A percentile compares a stretch with the other conserved stretches of the same genome.
These are phyloP conservation scores for Seladonia tumulorum DNA, from an alignment of 2,888 invertebrate species.

Conservation along the genomic window DNA sequence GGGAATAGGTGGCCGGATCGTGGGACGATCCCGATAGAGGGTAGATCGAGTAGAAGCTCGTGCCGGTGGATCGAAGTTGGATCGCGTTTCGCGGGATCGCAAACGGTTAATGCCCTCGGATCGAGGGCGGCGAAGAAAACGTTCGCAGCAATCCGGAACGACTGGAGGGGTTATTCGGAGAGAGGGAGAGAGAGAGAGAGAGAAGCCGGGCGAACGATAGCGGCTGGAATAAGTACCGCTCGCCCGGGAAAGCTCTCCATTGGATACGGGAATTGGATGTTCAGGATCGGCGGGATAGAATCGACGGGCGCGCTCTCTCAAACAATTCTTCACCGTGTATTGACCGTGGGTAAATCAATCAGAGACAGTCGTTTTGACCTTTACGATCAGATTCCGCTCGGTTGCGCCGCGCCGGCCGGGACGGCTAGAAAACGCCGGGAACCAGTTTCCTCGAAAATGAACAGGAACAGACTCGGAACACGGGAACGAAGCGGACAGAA, in stretches of 20 bases:
- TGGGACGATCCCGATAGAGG: not conserved
- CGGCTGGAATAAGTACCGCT: constrained; percentile 70
- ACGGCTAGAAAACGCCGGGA: not conserved
- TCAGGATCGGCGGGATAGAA: constrained; percentile 55
- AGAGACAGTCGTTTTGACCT: constrained; percentile 74
- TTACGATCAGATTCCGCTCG: constrained; percentile 69
- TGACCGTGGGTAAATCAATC: constrained; percentile 75
- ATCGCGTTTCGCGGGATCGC: constrained; percentile 67
- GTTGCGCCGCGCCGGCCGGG: constrained; percentile 36
- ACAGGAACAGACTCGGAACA: not conserved
- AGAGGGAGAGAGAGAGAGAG: too few relatives aligned
- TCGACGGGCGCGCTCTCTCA: constrained; percentile 60
- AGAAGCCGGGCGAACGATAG: constrained; percentile 67
- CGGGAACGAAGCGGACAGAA: not conserved
- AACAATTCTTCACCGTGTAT: constrained; percentile 74
- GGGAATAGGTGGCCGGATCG: constrained; percentile 35
- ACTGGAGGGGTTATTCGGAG: constrained; percentile 61
- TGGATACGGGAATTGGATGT: constrained; percentile 73
- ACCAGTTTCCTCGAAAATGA: constrained; percentile 3
- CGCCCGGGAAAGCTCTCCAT: constrained; percentile 61
- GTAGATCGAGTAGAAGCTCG: not conserved
- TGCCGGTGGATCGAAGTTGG: constrained; percentile 39
- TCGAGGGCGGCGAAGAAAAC: constrained; percentile 54
- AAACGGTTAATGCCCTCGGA: constrained; percentile 69
- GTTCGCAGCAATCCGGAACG: constrained; percentile 66